A percentile compares a stretch with the other conserved stretches of the same genome.
Evolutionary conservation across 2,113 vertebrate species (phyloP).

Genomic region (Pterocles gutturalis): DNA sequence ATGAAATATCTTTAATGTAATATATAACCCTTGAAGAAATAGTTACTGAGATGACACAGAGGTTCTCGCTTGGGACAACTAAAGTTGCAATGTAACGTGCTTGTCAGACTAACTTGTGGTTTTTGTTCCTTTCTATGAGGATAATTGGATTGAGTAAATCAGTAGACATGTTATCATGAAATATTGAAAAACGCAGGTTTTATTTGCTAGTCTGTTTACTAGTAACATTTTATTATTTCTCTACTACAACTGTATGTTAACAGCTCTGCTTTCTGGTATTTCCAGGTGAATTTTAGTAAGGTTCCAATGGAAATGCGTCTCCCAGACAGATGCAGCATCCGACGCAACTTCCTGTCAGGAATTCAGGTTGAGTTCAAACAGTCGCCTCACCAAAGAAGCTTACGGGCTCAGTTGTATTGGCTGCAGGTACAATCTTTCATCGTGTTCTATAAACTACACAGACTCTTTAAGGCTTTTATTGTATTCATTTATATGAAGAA

Average conservation of each 20-base stretch:
- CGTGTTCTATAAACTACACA: conserved; percentile 65
- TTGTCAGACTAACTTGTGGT: neutral
- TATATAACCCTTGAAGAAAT: neutral
- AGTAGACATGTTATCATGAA: neutral
- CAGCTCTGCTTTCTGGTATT: neutral
- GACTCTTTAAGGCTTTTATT: neutral
- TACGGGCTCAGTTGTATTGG: conserved; percentile 93
- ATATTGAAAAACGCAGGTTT: neutral
- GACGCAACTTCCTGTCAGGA: conserved; percentile 92
- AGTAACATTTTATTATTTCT: neutral
- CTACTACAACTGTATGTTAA: neutral
- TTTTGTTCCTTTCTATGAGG: neutral
- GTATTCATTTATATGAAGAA: neutral
- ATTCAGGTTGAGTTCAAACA: conserved; percentile 95
- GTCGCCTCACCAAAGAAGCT: conserved; percentile 90
- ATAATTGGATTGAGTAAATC: neutral
- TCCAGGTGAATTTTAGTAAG: conserved; percentile 88
- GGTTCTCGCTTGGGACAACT: neutral
- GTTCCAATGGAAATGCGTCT: conserved; percentile 89
- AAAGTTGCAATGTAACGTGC: neutral
- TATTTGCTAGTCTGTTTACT: neutral
- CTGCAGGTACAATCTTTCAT: conserved; percentile 84
- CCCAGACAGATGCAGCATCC: conserved; percentile 83
- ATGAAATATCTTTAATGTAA: neutral
- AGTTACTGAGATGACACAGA: neutral